Conservation (phyloP, 2,113 vertebrate genomes). For the Murina feae region DNA sequence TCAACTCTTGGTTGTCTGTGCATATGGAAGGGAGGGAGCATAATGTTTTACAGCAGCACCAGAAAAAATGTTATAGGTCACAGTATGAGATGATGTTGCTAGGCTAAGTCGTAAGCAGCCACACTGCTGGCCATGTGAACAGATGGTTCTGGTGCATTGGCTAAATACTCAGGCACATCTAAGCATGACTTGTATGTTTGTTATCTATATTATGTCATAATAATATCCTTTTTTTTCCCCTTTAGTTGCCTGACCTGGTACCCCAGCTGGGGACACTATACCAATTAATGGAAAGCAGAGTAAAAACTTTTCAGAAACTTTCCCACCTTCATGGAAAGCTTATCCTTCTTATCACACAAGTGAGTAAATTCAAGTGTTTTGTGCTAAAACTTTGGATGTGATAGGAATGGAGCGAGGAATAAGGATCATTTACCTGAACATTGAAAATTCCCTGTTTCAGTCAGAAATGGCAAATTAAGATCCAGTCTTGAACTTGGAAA, state of each 20-base stretch:
- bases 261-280: constrained; percentile 92
- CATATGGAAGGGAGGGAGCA: not conserved
- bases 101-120: not conserved
- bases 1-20: not conserved
- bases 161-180: not conserved
- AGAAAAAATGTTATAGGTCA: not conserved
- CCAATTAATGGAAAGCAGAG: constrained; percentile 96
- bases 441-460: not conserved
- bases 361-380: constrained; percentile 68
- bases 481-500: not conserved
- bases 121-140: not conserved
- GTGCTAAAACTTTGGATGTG: not conserved
- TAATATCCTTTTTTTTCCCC: not conserved
- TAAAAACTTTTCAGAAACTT: constrained; percentile 93
- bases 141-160: not conserved
- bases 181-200: not conserved
- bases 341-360: constrained; percentile 92
- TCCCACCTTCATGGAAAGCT: constrained; percentile 95
- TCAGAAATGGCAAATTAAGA: not conserved
- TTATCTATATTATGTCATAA: not conserved
- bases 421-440: not conserved
- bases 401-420: not conserved
- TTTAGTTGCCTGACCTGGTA: constrained; percentile 93
- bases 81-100: not conserved
- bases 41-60: not conserved